Conservation (phyloP, 2,888 invertebrate species). For the Theretra japonica region DNA sequence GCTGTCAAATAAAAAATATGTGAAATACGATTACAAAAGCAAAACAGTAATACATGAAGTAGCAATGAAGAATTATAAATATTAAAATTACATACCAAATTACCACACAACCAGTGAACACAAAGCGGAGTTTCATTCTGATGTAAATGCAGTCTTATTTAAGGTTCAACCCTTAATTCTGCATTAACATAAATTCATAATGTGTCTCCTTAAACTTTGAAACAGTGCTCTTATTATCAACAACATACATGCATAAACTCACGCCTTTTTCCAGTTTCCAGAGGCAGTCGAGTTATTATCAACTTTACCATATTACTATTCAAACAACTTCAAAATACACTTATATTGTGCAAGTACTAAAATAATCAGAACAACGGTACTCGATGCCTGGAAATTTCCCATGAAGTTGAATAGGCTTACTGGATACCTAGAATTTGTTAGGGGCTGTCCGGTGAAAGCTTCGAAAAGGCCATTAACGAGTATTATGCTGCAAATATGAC, state of each 20-base stretch:
- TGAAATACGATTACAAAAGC: not conserved
- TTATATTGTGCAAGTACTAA: no score
- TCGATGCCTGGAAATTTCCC: no score
- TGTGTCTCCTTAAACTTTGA: not conserved
- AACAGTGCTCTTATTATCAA: not conserved
- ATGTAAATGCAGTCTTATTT: conserved; percentile 21
- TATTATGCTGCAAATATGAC: no score
- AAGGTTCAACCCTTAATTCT: conserved; percentile 15
- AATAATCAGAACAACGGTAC: no score
- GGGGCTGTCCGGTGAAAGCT: no score
- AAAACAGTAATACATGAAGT: not conserved
- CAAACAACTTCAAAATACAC: no score
- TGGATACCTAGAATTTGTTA: no score
- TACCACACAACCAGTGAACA: not conserved
- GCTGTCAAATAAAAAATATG: not conserved
- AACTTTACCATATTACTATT: not conserved
- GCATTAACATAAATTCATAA: conserved; percentile 9
- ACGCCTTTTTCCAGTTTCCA: no score
- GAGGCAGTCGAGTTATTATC: no score
- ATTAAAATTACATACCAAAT: conserved; percentile 1
- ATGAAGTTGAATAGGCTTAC: no score
- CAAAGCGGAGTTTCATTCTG: conserved; percentile 13
- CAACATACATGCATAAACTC: no score
- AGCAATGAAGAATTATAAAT: not conserved
- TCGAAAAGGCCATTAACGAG: no score